These are phyloP conservation scores for Microcebus lehilahytsara DNA, from an alignment of 2,113 vertebrate genomes.

Conservation along the genomic window DNA sequence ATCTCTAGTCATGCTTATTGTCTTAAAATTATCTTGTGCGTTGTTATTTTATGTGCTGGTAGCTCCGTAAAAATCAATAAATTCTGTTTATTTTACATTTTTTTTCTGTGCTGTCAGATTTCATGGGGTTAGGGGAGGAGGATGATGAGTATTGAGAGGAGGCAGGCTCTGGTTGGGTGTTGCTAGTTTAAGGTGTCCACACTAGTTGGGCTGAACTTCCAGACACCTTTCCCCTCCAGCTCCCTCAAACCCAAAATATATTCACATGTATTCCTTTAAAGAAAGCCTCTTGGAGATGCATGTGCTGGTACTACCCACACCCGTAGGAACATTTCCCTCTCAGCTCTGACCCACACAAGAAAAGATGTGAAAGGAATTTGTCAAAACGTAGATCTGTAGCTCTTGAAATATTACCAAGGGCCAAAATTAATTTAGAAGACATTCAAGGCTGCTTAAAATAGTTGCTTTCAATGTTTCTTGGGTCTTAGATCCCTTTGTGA, in stretches of 20 bases:
- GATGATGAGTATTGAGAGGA: background rate
- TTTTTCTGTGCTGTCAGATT: background rate
- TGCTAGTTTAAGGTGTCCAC: background rate
- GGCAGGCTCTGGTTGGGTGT: background rate
- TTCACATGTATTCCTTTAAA: background rate
- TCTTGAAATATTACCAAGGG: background rate
- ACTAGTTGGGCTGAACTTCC: background rate
- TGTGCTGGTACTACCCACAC: fast-evolving
- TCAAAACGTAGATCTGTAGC: background rate
- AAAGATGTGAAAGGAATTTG: background rate
- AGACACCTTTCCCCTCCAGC: background rate
- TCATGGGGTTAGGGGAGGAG: background rate
- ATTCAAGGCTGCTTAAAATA: constrained; percentile 17
- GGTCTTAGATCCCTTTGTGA: constrained; percentile 22
- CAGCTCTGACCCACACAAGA: background rate
- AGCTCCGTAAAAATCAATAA: background rate
- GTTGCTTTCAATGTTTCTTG: background rate
- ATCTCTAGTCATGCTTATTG: background rate
- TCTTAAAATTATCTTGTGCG: background rate
- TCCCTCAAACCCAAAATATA: background rate
- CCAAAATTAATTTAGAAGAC: constrained; percentile 32
- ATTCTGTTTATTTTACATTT: background rate
- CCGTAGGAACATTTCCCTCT: background rate
- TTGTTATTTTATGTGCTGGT: background rate
- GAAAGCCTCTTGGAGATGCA: background rate